Evolutionary conservation across 2,797 vertebrate genomes (phyloP), one percentile per base, ranked within the genome.

Genomic region (Ctenopoma kingsleyae): DNA sequence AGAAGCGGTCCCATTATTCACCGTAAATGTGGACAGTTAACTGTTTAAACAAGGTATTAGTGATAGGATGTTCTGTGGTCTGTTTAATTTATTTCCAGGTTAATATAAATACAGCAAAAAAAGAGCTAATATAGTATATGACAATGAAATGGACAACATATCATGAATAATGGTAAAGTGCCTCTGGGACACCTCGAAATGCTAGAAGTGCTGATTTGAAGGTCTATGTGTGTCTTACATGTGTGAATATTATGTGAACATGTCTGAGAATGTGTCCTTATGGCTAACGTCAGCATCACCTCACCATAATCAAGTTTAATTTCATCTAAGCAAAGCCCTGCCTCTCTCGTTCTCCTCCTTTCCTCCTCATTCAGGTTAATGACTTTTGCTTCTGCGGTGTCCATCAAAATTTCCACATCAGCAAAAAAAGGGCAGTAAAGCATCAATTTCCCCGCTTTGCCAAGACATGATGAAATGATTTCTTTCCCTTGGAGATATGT

Each of bases 401-500:
- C 84, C 75, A 75, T 92, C 81, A 93, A 83, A 84, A 92, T 84
- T 60, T 93, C 90, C 81, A 76, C 88, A 90, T 96, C 95, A 96
- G 95, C 94, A 93, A 87, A 91, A 80, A 68, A 82, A 11, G 20
- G 10, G 3, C 83, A 89, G 92, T 85, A 27, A 86, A 75, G 87
- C 65, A 84, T 82, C 65, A 61, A 76, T 86, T 88, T 82, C 71
- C 78, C 56, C 47, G 46, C 36, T 72, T 65, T 71, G 61, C 71
- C 75, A 84, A 90, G 92, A 87, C 87, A 76, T 80, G 88, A 93
- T 85, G 88, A 92, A 94, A 90, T 93, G 87, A 94, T 95, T 89
- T 94, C 78, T 94, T 96, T 95, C 94, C 95, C 94, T 94, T 90
- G 90, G 92, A 95, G 93, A 94, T 61, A n/a, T 87, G 84, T 93